Conservation (phyloP, 1,140 invertebrate species). For the Ceratoteleas bidentatus region DNA sequence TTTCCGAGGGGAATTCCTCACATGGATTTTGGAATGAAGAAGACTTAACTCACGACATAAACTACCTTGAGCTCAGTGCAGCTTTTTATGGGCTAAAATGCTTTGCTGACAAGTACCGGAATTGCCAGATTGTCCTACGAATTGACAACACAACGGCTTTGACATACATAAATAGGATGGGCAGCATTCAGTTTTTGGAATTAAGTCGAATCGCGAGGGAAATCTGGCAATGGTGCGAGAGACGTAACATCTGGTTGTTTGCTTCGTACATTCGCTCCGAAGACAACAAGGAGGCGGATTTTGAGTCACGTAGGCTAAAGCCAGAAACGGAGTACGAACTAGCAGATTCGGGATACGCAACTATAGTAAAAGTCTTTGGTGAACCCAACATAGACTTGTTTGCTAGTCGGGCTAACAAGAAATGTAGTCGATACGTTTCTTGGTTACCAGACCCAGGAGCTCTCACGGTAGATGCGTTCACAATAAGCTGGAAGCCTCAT, state of each 20-base stretch:
- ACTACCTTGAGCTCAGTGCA: conserved; percentile 44
- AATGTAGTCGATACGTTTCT: conserved; percentile 58
- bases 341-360: conserved; percentile 25
- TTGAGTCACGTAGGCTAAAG: conserved; percentile 29
- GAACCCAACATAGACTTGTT: conserved; percentile 64
- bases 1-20: conserved; percentile 3
- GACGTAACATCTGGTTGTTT: conserved; percentile 61
- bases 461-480: conserved; percentile 64
- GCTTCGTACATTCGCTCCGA: conserved; percentile 36
- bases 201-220: conserved; percentile 62
- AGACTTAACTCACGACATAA: conserved; percentile 33
- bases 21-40: conserved; percentile 40
- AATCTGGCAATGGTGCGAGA: conserved; percentile 73
- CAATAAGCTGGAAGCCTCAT: conserved; percentile 54
- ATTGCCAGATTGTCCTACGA: conserved; percentile 50
- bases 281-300: conserved; percentile 31
- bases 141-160: conserved; percentile 74
- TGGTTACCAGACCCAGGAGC: conserved; percentile 64
- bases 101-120: conserved; percentile 2
- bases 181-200: conserved; percentile 69
- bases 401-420: conserved; percentile 60
- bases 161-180: conserved; percentile 73
- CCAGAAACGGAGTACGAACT: conserved; percentile 62
- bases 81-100: conserved; percentile 46
- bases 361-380: conserved; percentile 47